phyloP scores from a whole-genome alignment of 53 echinoderm and acorn worm species.

The Holothuria leucospilota region DNA sequence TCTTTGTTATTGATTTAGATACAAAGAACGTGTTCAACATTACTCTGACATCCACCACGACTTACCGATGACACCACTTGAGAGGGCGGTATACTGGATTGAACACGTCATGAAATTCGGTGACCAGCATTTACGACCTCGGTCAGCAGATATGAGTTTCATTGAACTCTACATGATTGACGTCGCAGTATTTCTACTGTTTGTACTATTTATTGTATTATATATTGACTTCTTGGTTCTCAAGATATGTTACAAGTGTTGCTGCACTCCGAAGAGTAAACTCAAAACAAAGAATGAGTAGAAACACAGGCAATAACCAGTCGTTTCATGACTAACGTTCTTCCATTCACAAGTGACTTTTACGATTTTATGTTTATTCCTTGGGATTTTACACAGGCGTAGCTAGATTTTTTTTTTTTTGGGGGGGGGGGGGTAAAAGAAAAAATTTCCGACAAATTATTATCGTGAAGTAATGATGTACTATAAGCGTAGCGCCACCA shows the following conservation, averaged over 20 bases:
- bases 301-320: too few relatives aligned
- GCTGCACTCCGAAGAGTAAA: background rate
- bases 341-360: too few relatives aligned
- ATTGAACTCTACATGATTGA: slow-evolving; percentile 70
- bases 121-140: slow-evolving; percentile 39
- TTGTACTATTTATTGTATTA: background rate
- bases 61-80: slow-evolving; percentile 44
- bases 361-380: too few relatives aligned
- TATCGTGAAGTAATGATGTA: too few relatives aligned
- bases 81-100: too few relatives aligned
- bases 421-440: too few relatives aligned
- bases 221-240: slow-evolving; percentile 36
- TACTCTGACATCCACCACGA: slow-evolving; percentile 63
- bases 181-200: slow-evolving; percentile 50
- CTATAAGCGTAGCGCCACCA: too few relatives aligned
- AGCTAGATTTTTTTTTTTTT: too few relatives aligned
- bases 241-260: slow-evolving; percentile 46
- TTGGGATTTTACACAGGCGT: too few relatives aligned
- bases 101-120: slow-evolving; percentile 28
- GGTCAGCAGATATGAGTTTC: background rate
- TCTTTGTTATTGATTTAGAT: slow-evolving; percentile 32
- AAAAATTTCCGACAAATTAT: too few relatives aligned
- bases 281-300: too few relatives aligned
- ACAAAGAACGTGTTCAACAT: slow-evolving; percentile 53
- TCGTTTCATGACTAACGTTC: too few relatives aligned